These are phyloP conservation scores for Ellobius talpinus DNA, from an alignment of 2,113 vertebrate species.

Conservation along the genomic window DNA sequence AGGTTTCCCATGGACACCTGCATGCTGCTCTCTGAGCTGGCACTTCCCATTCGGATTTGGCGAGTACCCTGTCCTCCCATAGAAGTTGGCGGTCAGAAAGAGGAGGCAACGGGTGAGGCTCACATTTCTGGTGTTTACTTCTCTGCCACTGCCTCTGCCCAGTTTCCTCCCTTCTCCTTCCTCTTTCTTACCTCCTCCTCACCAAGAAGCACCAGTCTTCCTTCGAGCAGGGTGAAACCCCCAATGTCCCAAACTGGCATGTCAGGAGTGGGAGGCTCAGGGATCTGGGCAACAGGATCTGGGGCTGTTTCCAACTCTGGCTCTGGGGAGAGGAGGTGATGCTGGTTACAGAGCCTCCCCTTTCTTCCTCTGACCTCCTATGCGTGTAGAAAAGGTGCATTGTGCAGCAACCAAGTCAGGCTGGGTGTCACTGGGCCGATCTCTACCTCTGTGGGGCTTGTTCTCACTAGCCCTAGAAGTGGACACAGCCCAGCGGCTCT, in stretches of 20 bases:
- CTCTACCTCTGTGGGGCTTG: not conserved
- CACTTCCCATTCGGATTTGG: slow-evolving; percentile 33
- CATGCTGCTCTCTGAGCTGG: slow-evolving; percentile 70
- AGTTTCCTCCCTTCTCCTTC: slow-evolving; percentile 14
- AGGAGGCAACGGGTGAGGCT: not conserved
- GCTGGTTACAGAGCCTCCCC: not conserved
- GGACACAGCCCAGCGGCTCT: not conserved
- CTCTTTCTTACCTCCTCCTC: slow-evolving; percentile 88
- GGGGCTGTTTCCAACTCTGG: not conserved
- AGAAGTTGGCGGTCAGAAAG: not conserved
- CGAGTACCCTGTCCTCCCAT: slow-evolving; percentile 36
- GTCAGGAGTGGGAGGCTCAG: slow-evolving; percentile 84
- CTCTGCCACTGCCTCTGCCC: no score
- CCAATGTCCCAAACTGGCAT: slow-evolving; percentile 93
- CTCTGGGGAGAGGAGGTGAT: slow-evolving; percentile 52
- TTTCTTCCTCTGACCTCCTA: not conserved
- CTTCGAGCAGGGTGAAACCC: slow-evolving; percentile 90
- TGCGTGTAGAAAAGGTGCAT: not conserved
- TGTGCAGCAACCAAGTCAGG: not conserved
- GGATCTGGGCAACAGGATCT: slow-evolving; percentile 52
- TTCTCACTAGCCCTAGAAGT: not conserved
- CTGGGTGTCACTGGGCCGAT: no score
- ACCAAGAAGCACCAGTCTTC: slow-evolving; percentile 89
- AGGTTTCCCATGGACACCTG: not conserved
- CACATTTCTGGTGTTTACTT: not conserved